A percentile compares a stretch with the other conserved stretches of the same genome.
Conservation (phyloP, 2,113 vertebrate genomes). For the Amazona guildingii region DNA sequence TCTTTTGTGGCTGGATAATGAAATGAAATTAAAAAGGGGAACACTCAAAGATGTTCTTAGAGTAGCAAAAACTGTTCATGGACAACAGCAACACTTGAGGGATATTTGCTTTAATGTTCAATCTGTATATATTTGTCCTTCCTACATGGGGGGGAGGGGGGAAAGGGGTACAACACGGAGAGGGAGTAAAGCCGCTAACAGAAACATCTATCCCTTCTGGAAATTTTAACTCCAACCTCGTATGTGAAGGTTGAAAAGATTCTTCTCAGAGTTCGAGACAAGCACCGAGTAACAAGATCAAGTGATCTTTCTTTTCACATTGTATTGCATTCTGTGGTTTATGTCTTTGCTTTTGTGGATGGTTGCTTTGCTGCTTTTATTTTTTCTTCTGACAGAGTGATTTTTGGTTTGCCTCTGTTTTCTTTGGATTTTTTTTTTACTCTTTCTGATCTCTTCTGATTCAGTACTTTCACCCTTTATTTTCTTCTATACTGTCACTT, state of each 20-base stretch:
- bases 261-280: neutral
- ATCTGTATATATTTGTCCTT: neutral
- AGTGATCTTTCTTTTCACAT: neutral
- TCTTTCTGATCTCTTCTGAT: neutral
- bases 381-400: neutral
- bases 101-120: neutral
- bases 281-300: neutral
- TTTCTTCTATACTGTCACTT: neutral
- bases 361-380: neutral
- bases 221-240: neutral
- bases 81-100: neutral
- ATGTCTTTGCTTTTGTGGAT: neutral
- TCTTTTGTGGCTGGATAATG: neutral
- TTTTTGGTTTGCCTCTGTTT: neutral
- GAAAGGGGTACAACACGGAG: neutral
- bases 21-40: neutral
- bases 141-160: accelerated
- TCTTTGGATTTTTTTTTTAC: neutral
- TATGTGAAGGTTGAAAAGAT: neutral
- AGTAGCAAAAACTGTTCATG: neutral
- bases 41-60: neutral
- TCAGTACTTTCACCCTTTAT: neutral
- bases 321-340: neutral
- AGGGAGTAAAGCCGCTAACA: neutral
- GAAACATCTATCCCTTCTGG: neutral